Conservation (phyloP, 2,888 invertebrate species). For the Lathronympha strigana region DNA sequence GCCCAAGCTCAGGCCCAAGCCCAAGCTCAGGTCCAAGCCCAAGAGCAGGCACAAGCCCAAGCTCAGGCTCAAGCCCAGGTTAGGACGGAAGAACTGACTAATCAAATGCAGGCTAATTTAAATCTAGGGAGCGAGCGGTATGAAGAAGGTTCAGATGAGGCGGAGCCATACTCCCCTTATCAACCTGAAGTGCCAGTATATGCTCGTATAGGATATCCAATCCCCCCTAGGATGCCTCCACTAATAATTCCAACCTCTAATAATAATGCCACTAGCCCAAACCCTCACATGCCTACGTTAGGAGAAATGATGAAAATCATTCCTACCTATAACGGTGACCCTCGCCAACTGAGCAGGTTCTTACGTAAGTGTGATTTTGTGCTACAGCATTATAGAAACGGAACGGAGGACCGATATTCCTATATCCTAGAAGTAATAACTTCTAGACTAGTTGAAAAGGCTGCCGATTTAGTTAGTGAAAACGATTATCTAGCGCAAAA, state of each 20-base stretch:
- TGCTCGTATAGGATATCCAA: background rate
- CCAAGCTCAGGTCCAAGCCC: too few relatives aligned
- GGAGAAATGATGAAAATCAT: constrained; percentile 14
- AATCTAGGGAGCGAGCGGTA: background rate
- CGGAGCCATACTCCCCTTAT: background rate
- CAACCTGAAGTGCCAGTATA: background rate
- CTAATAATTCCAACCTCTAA: background rate
- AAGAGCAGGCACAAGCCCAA: background rate
- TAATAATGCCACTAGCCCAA: too few relatives aligned
- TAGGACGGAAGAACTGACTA: background rate
- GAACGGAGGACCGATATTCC: background rate
- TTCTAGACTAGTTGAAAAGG: background rate
- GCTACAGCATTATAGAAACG: background rate
- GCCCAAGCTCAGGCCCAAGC: too few relatives aligned
- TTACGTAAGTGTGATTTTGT: constrained; percentile 7
- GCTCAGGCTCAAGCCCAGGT: background rate
- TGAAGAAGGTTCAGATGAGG: background rate
- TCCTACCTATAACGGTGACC: constrained; percentile 5
- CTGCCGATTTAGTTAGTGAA: background rate
- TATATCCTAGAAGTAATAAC: constrained; percentile 9
- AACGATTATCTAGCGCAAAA: constrained; percentile 1
- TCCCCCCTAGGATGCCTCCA: background rate
- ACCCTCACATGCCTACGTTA: background rate
- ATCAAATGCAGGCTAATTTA: background rate
- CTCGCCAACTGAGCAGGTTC: constrained; percentile 3